A percentile compares a stretch with the other conserved stretches of the same genome.
Conservation (phyloP, 1,140 invertebrate species). For the Linepithema humile region DNA sequence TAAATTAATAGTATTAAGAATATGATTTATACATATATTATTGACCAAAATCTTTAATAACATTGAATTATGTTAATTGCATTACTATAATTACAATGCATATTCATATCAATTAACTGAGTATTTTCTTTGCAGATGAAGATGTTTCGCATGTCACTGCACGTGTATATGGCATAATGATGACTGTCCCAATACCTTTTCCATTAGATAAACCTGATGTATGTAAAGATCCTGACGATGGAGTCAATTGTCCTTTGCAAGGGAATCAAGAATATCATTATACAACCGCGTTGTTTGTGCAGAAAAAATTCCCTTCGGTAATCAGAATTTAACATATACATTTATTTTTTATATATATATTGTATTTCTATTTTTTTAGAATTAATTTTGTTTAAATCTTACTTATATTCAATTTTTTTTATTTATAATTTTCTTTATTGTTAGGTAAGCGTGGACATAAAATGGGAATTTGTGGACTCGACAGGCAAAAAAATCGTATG, state of each 20-base stretch:
- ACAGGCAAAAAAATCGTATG: slow-evolving; percentile 87
- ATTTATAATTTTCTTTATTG: slow-evolving; percentile 1
- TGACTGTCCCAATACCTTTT: slow-evolving; percentile 89
- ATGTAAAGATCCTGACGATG: slow-evolving; percentile 85
- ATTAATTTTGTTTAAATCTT: not conserved
- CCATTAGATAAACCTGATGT: slow-evolving; percentile 88
- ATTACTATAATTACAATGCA: too few species aligned
- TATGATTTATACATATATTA: not conserved
- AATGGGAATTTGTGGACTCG: slow-evolving; percentile 89
- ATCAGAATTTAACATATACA: not conserved
- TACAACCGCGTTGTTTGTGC: slow-evolving; percentile 85
- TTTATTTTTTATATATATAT: slow-evolving; percentile 4
- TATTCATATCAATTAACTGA: not conserved
- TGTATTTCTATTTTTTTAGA: not conserved
- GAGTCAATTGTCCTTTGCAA: slow-evolving; percentile 88
- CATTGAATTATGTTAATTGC: not conserved
- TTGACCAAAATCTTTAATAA: not conserved
- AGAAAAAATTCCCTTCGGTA: slow-evolving; percentile 86
- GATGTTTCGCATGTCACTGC: slow-evolving; percentile 84
- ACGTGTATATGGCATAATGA: slow-evolving; percentile 89
- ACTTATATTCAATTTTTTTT: not conserved
- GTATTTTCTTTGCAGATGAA: slow-evolving; percentile 80
- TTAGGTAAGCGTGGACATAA: slow-evolving; percentile 87
- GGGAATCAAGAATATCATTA: slow-evolving; percentile 86
- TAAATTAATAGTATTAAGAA: not conserved